Conservation (phyloP, 2,888 invertebrate species). For the Gasteruption jaculator region DNA sequence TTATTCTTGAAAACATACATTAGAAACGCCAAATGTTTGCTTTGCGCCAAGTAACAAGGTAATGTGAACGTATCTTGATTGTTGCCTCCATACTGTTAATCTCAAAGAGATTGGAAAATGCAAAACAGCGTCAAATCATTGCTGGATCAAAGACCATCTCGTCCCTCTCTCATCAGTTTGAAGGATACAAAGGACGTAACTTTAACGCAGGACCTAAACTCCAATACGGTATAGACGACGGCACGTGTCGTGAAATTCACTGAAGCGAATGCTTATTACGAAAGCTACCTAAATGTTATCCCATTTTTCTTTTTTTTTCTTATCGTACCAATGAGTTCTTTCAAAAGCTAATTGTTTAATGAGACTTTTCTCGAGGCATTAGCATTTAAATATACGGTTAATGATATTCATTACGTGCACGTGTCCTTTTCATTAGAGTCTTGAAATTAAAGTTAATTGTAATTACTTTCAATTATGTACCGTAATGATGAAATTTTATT, state of each 20-base stretch:
- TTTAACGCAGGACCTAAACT: too few relatives aligned
- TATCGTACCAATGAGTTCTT: constrained; percentile 25
- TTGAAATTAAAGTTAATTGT: neutral
- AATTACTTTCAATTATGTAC: neutral
- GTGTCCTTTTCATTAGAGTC: constrained; percentile 3
- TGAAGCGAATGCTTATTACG: constrained; percentile 35
- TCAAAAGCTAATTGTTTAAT: constrained; percentile 48
- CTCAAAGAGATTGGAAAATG: too few relatives aligned
- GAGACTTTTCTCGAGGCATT: constrained; percentile 42
- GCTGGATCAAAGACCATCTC: constrained; percentile 31
- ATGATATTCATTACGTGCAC: too few relatives aligned
- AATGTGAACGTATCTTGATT: too few relatives aligned
- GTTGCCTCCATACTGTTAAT: too few relatives aligned
- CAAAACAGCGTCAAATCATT: constrained; percentile 24
- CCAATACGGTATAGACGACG: too few relatives aligned
- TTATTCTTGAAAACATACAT: too few relatives aligned
- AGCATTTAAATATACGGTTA: constrained; percentile 47
- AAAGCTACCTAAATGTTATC: constrained; percentile 38
- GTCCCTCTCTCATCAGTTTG: too few relatives aligned
- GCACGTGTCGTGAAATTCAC: constrained; percentile 42
- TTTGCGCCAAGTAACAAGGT: too few relatives aligned
- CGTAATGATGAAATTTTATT: too few relatives aligned
- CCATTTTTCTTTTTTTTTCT: constrained; percentile 15
- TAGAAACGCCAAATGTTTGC: too few relatives aligned
- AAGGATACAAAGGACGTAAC: too few relatives aligned